phyloP scores from a whole-genome alignment of 2,113 vertebrate species.

The Anseranas semipalmata region DNA sequence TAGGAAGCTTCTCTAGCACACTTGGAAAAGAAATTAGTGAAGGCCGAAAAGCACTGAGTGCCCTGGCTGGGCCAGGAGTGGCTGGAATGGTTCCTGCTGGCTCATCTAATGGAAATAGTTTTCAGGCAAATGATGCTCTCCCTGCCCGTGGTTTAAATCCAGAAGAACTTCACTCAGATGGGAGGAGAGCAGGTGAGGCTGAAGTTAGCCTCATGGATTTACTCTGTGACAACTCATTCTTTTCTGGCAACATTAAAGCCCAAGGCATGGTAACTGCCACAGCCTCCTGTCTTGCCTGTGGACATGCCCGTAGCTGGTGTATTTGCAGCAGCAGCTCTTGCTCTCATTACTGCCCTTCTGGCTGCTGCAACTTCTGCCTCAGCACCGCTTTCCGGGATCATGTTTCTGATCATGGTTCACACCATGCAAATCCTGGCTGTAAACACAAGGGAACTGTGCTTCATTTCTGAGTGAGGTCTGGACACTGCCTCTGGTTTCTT shows the following conservation, averaged over 20 bases:
- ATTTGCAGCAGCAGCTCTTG: background rate
- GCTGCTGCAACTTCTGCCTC: background rate
- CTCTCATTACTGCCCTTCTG: background rate
- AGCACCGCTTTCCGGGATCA: fast-evolving
- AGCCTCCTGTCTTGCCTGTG: background rate
- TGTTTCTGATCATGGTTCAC: background rate
- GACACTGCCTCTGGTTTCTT: background rate
- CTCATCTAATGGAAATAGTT: background rate
- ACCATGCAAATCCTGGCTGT: background rate
- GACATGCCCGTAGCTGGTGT: background rate
- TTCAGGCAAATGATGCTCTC: background rate
- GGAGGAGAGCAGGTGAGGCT: background rate
- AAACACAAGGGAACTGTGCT: background rate
- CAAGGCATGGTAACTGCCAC: background rate
- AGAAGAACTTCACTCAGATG: background rate
- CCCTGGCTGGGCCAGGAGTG: background rate
- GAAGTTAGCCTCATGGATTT: background rate
- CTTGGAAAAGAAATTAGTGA: background rate
- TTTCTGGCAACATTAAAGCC: background rate
- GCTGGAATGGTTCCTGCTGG: background rate
- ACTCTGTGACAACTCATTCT: background rate
- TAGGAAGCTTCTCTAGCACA: background rate
- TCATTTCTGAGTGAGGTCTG: background rate
- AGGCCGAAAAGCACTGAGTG: background rate
- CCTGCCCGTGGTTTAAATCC: background rate